These are phyloP conservation scores for Nephila pilipes DNA, from an alignment of 1,140 invertebrate species.

Conservation along the genomic window DNA sequence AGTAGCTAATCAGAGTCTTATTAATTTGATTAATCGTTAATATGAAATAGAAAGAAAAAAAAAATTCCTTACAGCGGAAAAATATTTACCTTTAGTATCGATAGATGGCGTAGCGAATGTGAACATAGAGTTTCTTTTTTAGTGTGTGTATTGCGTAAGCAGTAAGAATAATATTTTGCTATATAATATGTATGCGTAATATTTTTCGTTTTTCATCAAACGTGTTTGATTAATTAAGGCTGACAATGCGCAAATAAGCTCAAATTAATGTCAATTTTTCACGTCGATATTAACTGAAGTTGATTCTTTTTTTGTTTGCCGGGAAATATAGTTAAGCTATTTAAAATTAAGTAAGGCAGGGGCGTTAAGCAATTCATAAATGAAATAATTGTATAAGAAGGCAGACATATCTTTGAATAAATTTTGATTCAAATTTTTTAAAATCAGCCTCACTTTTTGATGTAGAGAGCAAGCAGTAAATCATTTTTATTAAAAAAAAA, in stretches of 20 bases:
- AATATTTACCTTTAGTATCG: conserved; percentile 23
- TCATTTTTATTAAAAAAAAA: too few relatives aligned
- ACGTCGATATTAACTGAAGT: background rate
- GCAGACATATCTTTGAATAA: too few relatives aligned
- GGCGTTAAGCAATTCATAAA: too few relatives aligned
- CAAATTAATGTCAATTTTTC: background rate
- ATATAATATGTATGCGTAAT: background rate
- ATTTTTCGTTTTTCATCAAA: background rate
- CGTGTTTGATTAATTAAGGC: background rate
- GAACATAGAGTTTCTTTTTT: conserved; percentile 5
- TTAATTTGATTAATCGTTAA: conserved; percentile 61
- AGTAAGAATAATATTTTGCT: background rate
- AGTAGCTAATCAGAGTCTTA: conserved; percentile 16
- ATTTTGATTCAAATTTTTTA: too few relatives aligned
- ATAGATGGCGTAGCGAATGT: conserved; percentile 52
- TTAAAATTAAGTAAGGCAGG: too few relatives aligned
- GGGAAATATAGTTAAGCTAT: background rate
- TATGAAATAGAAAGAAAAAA: conserved; percentile 13
- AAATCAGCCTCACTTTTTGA: too few relatives aligned
- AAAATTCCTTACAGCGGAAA: background rate
- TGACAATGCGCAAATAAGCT: background rate
- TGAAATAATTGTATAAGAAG: too few relatives aligned
- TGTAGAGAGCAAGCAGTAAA: too few relatives aligned
- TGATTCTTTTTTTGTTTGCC: background rate
- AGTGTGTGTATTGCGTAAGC: background rate